Conservation (phyloP, 2,113 vertebrate genomes). For the Paratilapia polleni region DNA sequence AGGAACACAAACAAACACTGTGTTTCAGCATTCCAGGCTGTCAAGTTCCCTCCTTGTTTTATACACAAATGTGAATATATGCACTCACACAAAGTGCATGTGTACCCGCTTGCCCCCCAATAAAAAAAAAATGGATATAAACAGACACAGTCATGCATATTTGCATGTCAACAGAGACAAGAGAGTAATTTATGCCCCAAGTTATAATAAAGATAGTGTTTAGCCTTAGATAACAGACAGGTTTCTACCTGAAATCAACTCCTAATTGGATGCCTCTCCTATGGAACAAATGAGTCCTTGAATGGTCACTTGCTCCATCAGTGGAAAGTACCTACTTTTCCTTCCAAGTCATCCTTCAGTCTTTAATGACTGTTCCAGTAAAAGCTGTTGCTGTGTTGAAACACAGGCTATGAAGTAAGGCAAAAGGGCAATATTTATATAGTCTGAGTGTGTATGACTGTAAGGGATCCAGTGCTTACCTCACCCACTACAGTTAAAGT, state of each 20-base stretch:
- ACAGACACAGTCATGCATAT: not conserved
- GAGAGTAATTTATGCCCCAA: not conserved
- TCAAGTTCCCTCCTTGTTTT: conserved; percentile 4
- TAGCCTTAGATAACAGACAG: conserved; percentile 21
- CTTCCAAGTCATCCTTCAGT: conserved; percentile 64
- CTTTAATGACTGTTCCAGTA: conserved; percentile 68
- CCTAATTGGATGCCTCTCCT: conserved; percentile 34
- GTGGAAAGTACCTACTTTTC: conserved; percentile 63
- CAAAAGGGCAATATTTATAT: conserved; percentile 60
- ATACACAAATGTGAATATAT: not conserved
- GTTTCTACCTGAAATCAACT: conserved; percentile 50
- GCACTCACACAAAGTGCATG: not conserved
- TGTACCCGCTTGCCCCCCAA: not conserved
- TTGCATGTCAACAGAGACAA: conserved; percentile 13
- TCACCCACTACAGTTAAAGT: conserved; percentile 43
- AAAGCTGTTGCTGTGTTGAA: conserved; percentile 59
- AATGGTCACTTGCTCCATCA: conserved; percentile 56
- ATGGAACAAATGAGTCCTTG: conserved; percentile 61
- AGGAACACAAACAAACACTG: conserved; percentile 36
- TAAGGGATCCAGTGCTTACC: conserved; percentile 55
- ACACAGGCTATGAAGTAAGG: conserved; percentile 56
- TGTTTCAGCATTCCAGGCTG: conserved; percentile 16
- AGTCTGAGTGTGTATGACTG: conserved; percentile 50
- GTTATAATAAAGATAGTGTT: conserved; percentile 3
- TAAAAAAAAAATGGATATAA: not conserved